These are phyloP conservation scores for Lepidothrix coronata DNA, from an alignment of 2,113 vertebrate species.

Conservation along the genomic window DNA sequence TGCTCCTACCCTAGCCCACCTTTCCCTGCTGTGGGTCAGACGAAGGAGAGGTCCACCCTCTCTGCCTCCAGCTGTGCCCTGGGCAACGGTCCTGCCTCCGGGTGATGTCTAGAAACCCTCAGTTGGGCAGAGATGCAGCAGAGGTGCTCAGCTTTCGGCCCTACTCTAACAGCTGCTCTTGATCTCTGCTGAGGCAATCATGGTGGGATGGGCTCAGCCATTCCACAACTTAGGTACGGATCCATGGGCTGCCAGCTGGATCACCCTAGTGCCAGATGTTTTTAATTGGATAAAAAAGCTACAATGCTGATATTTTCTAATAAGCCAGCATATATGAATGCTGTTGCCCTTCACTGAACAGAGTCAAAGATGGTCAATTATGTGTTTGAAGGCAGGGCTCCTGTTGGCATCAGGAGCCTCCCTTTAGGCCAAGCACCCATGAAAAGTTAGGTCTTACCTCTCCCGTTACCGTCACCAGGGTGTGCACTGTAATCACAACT, in stretches of 20 bases:
- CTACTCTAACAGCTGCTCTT: neutral
- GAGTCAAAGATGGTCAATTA: neutral
- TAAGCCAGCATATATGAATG: neutral
- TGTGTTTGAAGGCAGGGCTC: neutral
- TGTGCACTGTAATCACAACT: neutral
- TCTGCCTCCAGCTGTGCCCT: neutral
- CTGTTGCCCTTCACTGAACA: neutral
- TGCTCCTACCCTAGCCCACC: neutral
- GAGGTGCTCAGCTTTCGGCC: neutral
- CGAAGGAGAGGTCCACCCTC: neutral
- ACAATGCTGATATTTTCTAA: slow-evolving; percentile 18
- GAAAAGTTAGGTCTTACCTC: neutral
- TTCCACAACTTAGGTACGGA: neutral
- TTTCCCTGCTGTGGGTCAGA: neutral
- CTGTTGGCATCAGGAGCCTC: neutral
- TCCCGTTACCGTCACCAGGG: neutral
- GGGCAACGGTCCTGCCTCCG: neutral
- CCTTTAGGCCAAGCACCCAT: neutral
- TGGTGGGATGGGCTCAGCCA: neutral
- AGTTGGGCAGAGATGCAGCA: neutral
- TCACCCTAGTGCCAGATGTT: slow-evolving; percentile 14
- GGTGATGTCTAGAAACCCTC: neutral
- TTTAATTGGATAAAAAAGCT: slow-evolving; percentile 50
- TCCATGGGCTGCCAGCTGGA: slow-evolving; percentile 38
- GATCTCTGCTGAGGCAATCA: neutral